Percentiles rank a stretch among this genome's conserved stretches.
phyloP scores from a whole-genome alignment of 2,113 vertebrate genomes.

The Eptesicus fuscus region DNA sequence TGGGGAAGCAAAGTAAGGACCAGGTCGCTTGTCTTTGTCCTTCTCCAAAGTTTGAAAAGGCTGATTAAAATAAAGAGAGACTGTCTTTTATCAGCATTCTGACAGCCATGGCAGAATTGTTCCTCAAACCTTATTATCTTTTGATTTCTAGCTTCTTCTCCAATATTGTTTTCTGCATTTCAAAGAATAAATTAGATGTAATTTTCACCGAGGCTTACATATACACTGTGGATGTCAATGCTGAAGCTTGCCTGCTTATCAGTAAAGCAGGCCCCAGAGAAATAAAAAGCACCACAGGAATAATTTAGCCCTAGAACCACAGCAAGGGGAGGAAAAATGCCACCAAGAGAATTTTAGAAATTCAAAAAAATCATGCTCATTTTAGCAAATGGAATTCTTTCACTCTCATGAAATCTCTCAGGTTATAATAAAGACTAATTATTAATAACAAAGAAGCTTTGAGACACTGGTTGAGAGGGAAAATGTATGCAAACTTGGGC shows the following conservation, averaged over 20 bases:
- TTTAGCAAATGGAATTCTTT: constrained; percentile 10
- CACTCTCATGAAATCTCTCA: neutral
- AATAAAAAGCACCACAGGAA: constrained; percentile 17
- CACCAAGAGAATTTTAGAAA: neutral
- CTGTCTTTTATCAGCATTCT: constrained; percentile 35
- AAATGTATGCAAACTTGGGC: neutral
- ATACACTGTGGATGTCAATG: constrained; percentile 35
- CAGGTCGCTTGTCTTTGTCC: constrained; percentile 16
- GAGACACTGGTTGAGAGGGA: neutral
- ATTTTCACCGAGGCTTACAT: constrained; percentile 59
- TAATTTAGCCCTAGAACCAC: neutral
- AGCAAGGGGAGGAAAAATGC: neutral
- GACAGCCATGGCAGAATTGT: neutral
- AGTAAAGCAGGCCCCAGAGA: neutral
- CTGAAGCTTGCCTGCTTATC: constrained; percentile 19
- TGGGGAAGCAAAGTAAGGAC: neutral
- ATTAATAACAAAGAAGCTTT: neutral
- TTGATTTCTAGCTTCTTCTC: constrained; percentile 52
- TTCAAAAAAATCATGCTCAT: neutral
- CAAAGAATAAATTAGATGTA: constrained; percentile 37
- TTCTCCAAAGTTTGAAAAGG: neutral
- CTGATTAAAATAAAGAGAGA: constrained; percentile 32
- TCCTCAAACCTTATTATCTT: constrained; percentile 42
- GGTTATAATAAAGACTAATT: neutral
- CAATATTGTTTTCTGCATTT: constrained; percentile 59